Base-by-base conservation (phyloP, 2,888 invertebrate genomes). In the Troides helena region DNA sequence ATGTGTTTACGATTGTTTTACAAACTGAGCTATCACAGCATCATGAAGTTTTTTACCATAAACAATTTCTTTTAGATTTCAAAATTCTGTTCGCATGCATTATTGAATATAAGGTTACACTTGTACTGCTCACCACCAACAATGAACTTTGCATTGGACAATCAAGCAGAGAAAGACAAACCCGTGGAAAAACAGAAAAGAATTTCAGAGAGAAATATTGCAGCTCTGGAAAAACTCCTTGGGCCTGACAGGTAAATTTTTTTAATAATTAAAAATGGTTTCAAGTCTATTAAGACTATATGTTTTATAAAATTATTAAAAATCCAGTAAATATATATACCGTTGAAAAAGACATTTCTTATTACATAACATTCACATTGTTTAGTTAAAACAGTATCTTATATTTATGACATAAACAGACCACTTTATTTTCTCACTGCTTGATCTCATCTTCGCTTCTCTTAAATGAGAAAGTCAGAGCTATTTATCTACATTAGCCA, bases 91-190 rank as follows among this genome's bases (percentile, higher is more conserved):
- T 82, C 85, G 0, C 82, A 87, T 82, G 89, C 90, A 0, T 72
- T 92, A 3, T 76, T 90, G 18, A 85, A 92, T 70, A 89, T 92
- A 67, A 80, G 89, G 23, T 77, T 92, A 36, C 90, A 91, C 57
- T 74, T 92, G 4, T 88, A 91, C 73, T 88, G 90, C 71, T 84
- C 91, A 8, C 92, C 92, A 14, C 84, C 89, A 0, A 83, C 92
- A 0, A 74, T 92, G 5, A 87, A 75, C 75, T 91, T 85, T 71
- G 83, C 85, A 0, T 23, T 87, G 2, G 85, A 87, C 53, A 63
- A 71, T 2, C 75, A 70, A 5, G 72, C 72, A 0, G 78, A 81
- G n/a, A 72, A 74, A 14, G 76, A 77, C 36, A 74, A 73, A 12
- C 25, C 72, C 2, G 75, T 74, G 25, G 81, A 81, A 2, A 85